Conservation (phyloP, 2,113 vertebrate species). For the Suricata suricatta region DNA sequence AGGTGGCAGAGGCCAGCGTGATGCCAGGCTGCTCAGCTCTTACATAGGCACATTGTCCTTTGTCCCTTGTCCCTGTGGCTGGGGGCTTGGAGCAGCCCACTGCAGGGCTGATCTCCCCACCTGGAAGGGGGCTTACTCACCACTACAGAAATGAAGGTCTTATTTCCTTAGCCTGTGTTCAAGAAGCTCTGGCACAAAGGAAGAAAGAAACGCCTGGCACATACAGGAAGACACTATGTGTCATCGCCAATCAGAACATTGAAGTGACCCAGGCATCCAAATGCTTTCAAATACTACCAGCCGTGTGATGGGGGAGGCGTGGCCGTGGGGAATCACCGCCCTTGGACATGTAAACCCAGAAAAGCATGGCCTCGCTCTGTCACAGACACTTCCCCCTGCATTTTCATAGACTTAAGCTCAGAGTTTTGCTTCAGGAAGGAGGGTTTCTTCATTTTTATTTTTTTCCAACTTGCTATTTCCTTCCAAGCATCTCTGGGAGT, state of each 20-base stretch:
- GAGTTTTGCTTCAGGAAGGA: background rate
- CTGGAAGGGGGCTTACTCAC: background rate
- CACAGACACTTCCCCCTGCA: background rate
- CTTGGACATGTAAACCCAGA: background rate
- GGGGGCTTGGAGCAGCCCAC: background rate
- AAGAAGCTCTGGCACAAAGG: background rate
- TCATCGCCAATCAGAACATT: background rate
- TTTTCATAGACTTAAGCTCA: background rate
- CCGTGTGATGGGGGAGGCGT: fast-evolving
- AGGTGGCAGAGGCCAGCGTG: background rate
- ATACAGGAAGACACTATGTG: background rate
- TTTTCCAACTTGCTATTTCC: background rate
- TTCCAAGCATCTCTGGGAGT: background rate
- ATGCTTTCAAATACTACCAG: background rate
- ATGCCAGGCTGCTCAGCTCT: background rate
- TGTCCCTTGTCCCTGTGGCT: fast-evolving
- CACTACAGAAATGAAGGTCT: background rate
- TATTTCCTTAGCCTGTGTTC: background rate
- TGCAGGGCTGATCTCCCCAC: background rate
- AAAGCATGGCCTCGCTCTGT: too few relatives aligned
- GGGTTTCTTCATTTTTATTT: background rate
- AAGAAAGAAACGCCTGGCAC: background rate
- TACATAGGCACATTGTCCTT: fast-evolving
- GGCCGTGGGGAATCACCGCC: fast-evolving
- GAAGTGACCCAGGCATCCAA: background rate